Evolutionary conservation across 2,113 vertebrate genomes (phyloP).

Genomic region (Poeciliopsis occidentalis): DNA sequence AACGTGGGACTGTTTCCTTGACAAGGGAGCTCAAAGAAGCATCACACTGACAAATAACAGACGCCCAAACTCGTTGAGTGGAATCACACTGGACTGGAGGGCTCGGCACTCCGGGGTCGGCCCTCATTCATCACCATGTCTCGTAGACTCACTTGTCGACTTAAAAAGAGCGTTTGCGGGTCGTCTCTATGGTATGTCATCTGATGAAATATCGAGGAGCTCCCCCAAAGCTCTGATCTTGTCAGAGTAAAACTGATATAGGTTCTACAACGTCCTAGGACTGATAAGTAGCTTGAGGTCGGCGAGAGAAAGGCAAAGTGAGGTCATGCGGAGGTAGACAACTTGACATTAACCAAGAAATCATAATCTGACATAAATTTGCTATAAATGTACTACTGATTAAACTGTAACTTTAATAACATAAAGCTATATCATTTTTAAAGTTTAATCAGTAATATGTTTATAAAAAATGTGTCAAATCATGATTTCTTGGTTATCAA

Average conservation of each 20-base stretch:
- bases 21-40: conserved; percentile 30
- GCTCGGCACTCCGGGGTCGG: conserved; percentile 10
- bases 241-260: conserved; percentile 54
- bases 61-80: conserved; percentile 29
- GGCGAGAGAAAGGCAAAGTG: conserved; percentile 10
- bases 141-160: conserved; percentile 26
- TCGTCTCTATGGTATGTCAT: conserved; percentile 30
- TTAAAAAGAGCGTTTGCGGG: conserved; percentile 43
- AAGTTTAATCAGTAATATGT: no score
- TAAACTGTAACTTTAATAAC: no score
- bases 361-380: no score
- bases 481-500: no score
- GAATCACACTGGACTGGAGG: background rate
- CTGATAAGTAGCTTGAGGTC: conserved; percentile 51
- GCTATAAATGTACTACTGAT: no score
- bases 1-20: conserved; percentile 15
- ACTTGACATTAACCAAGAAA: no score
- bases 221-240: conserved; percentile 62
- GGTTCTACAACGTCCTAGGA: conserved; percentile 44
- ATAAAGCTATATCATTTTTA: no score
- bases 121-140: conserved; percentile 39
- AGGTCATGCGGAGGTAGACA: conserved; percentile 33
- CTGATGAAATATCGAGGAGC: conserved; percentile 67
- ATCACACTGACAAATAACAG: conserved; percentile 40
- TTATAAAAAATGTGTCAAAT: no score